Conservation (phyloP, 2,113 vertebrate genomes). For the Aphelocoma coerulescens region DNA sequence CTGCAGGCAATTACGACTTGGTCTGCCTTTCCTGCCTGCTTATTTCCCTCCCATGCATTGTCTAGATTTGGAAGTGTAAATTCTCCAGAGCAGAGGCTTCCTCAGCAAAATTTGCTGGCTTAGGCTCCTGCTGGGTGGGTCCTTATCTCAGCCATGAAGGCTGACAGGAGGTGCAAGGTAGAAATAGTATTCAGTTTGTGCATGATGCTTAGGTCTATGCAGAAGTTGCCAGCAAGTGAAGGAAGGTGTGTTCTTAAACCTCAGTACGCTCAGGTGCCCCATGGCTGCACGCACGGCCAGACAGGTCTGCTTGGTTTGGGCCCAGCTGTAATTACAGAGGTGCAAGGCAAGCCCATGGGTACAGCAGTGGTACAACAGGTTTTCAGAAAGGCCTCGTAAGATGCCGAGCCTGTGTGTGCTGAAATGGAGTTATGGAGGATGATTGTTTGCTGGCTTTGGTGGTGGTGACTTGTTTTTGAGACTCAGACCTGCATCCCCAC, state of each 20-base stretch:
- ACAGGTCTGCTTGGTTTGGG: not conserved
- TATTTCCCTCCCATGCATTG: not conserved
- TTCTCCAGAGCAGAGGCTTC: not conserved
- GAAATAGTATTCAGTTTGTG: not conserved
- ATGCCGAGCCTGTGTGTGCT: too few species aligned
- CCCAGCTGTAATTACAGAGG: not conserved
- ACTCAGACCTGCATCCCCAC: not conserved
- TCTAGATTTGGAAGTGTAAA: not conserved
- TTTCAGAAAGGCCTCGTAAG: not conserved
- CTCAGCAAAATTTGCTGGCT: not conserved
- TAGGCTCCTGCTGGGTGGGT: not conserved
- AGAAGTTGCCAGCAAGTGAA: not conserved
- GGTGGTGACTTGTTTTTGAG: not conserved
- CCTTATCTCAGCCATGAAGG: not conserved
- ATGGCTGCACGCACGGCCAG: not conserved
- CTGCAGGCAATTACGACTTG: not conserved
- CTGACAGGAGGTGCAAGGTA: not conserved
- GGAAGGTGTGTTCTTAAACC: not conserved
- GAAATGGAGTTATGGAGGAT: not conserved
- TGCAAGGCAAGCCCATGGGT: not conserved
- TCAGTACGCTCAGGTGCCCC: fast-evolving
- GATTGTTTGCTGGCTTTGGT: not conserved
- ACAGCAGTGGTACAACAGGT: not conserved
- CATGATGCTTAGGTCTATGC: fast-evolving
- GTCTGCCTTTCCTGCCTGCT: not conserved